Base-by-base conservation (phyloP, 2,113 vertebrate genomes). In the Spilogale gracilis region DNA sequence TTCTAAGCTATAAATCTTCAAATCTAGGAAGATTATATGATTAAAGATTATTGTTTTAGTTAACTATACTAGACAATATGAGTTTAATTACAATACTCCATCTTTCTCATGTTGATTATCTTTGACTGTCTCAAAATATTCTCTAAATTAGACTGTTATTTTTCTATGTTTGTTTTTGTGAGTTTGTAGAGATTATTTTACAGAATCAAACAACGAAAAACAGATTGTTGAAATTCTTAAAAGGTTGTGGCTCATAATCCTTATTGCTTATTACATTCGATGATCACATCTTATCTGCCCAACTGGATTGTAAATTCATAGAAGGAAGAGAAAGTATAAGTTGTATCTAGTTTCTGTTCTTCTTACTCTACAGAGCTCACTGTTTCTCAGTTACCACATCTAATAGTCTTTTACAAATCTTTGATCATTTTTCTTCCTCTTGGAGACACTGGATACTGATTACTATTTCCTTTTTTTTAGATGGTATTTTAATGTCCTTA, bases 121-220 rank as follows among this genome's bases (percentile, higher is more conserved):
- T 91, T 89, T 76, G 9, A 48, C 52, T 92, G 21, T 60, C 61
- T 80, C 18, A 76, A 92, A 87, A 79, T 95, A 92, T 54, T 94
- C 54, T 79, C 60, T n/a, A 65, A 90, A 67, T 73, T 74, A 61
- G 5, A 52, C 89, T 48, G 63, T 73, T 91, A 67, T 84, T 71
- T 95, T 91, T 43, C 58, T 84, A 6, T 48, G 60, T 32, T 89
- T 94, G n/a, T n/a, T 89, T 94, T 54, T 95, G 13, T 81, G 67
- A 61, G 14, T 73, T 74, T 32, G 11, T 90, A 17, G 48, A 81
- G 32, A 60, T 67, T n/a, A 86, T 58, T 92, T 97, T 89, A 81
- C 3, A 25, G 6, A 86, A 71, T n/a, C 16, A 79, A 76, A 81
- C 30, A 17, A 38, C 30, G 38, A 45, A 87, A 88, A n/a, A 48